Conservation (phyloP, 2,113 vertebrate genomes). For the Cromileptes altivelis region DNA sequence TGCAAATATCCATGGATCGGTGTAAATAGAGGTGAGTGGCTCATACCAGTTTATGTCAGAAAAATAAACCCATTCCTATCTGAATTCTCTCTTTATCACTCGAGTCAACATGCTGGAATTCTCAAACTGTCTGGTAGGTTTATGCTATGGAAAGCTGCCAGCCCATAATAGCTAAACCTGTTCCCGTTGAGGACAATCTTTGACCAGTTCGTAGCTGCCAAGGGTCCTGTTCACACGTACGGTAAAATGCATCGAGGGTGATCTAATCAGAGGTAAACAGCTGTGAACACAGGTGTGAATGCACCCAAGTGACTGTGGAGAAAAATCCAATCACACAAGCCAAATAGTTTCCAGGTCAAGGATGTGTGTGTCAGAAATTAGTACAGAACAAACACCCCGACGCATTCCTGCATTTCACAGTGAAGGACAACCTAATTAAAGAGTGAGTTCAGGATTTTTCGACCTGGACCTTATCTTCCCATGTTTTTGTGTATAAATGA, state of each 20-base stretch:
- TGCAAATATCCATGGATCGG: not conserved
- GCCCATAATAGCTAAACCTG: not conserved
- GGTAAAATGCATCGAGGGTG: conserved; percentile 3
- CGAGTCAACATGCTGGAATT: not conserved
- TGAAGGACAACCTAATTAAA: not conserved
- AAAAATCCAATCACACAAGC: not conserved
- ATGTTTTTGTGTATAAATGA: no score
- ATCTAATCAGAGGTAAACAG: conserved; percentile 14
- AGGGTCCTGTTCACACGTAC: not conserved
- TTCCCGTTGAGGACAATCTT: conserved; percentile 1
- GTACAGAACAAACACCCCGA: not conserved
- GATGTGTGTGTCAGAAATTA: not conserved
- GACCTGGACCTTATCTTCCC: no score
- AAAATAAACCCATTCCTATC: not conserved
- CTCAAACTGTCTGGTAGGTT: not conserved
- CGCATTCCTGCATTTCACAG: not conserved
- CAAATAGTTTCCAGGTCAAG: conserved; percentile 10
- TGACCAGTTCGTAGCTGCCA: conserved; percentile 1
- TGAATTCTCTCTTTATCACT: not conserved
- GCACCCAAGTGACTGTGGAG: not conserved
- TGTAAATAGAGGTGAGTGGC: not conserved
- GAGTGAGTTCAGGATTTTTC: no score
- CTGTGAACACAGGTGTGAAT: not conserved
- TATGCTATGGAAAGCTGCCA: conserved; percentile 2
- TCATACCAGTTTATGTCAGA: not conserved